Evolutionary conservation across 2,113 vertebrate genomes (phyloP), one percentile per base, ranked within the genome.

Genomic region (Lampris incognitus): DNA sequence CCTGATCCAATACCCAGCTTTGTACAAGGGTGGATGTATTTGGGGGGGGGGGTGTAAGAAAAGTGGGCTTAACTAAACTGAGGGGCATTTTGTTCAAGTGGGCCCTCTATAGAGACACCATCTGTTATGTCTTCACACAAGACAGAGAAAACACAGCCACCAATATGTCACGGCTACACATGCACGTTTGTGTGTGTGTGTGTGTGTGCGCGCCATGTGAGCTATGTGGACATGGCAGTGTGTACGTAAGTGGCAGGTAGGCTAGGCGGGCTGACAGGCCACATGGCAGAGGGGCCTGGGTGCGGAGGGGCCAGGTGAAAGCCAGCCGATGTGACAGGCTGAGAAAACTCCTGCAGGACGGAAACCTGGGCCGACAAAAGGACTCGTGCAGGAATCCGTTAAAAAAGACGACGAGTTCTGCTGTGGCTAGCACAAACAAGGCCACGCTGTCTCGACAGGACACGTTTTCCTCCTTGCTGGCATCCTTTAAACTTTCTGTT

Each of bases 301-400:
- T 11, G 81, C 60, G 75, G 71, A 9, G 44, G 59, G 66, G 52
- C 64, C 84, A 91, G 87, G 88, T 89, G 76, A 89, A 81, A 78
- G 74, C 44, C 69, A 72, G 64, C 44, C 46, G 83, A 80, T 85
- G 57, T 87, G 91, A 89, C 78, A 88, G 78, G 70, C 81, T 85
- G 68, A 48, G 69, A 82, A 78, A 84, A 81, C 39, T 61, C 69
- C 81, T 89, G 72, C 69, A 67, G 88, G 89, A 92, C 60, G 72
- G 78, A 93, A 89, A 89, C 77, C 50, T 68, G 9, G 89, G 88
- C 89, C 94, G 92, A 93, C 92, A 92, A 94, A 94, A 94, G 85
- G 90, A 92, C 93, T 91, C 85, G 81, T 79, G 76, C 87, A 80
- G 82, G 82, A 85, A 84, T 84, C 70, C 65, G 78, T 88, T 91